Evolutionary conservation across 2,797 vertebrate genomes (phyloP), one percentile per base, ranked within the genome.

Genomic region (Gadopsis bispinosus): DNA sequence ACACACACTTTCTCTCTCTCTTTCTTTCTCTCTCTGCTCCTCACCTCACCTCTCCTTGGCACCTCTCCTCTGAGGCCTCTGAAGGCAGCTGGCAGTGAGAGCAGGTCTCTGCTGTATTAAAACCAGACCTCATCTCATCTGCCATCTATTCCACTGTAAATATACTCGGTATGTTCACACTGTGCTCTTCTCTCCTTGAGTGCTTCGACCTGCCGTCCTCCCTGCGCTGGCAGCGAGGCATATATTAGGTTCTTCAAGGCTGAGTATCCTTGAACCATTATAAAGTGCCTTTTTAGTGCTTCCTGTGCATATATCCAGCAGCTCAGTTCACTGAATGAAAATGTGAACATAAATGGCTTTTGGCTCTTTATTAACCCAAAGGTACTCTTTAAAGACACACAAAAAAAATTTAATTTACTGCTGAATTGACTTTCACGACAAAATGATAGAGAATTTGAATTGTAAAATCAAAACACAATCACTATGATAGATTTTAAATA

Each of bases 131-230:
- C 89, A 90, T 90, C 89, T 88, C 89, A 83, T 88, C 89, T 89
- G 85, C 89, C 90, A 85, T 90, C 91, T 85, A 74, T 77, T 83
- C 76, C 83, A 84, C 86, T 90, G 88, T 89, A 93, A 93, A 92
- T 86, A 91, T 85, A 83, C 87, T 83, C 83, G 35, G 62, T 75
- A 62, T 80, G 73, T 88, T 88, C 87, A 79, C 87, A 79, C 85
- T 17, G 79, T 33, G 69, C 85, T 79, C 78, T 35, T 80, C 80
- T 86, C 81, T 87, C 89, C 88, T 88, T 83, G 83, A 84, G 83
- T 78, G 87, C 83, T 79, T 78, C 73, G 81, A 91, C 88, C 85
- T 48, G n/a, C 19, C 9, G 79, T 92, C 89, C 87, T 88, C 83
- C 74, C 83, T 63, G 81, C 87, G 43, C 77, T 17, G 62, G 81